Conservation (phyloP, 2,888 invertebrate species). For the Chironomus riparius region DNA sequence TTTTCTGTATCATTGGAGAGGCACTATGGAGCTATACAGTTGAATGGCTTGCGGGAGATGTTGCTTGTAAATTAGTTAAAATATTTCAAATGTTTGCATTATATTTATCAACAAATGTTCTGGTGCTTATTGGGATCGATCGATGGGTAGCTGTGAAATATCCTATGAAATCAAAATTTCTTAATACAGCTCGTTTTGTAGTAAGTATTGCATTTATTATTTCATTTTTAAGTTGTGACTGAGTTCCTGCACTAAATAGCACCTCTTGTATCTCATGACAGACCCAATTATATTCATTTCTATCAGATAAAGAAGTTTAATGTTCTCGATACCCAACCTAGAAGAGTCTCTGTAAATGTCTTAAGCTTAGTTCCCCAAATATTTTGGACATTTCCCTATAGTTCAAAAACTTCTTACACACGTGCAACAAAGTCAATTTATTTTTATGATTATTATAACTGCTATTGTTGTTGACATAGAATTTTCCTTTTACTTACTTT, state of each 20-base stretch:
- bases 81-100: slow-evolving; percentile 73
- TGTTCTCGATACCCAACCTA: too few species aligned
- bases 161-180: slow-evolving; percentile 54
- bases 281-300: too few species aligned
- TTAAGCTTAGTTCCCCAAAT: neutral
- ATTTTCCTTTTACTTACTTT: too few species aligned
- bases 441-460: neutral
- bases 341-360: too few species aligned
- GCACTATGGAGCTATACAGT: slow-evolving; percentile 73
- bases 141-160: slow-evolving; percentile 72
- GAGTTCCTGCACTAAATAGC: too few species aligned
- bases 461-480: neutral
- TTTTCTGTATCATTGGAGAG: slow-evolving; percentile 73
- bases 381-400: neutral
- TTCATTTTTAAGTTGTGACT: too few species aligned
- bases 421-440: neutral
- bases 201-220: neutral
- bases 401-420: neutral
- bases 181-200: slow-evolving; percentile 31
- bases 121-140: slow-evolving; percentile 74
- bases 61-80: slow-evolving; percentile 70
- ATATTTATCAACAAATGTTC: slow-evolving; percentile 71
- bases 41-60: slow-evolving; percentile 69
- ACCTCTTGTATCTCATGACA: too few species aligned
- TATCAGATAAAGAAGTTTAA: too few species aligned